phyloP scores from a whole-genome alignment of 2,113 vertebrate genomes.

The Aegypius monachus region DNA sequence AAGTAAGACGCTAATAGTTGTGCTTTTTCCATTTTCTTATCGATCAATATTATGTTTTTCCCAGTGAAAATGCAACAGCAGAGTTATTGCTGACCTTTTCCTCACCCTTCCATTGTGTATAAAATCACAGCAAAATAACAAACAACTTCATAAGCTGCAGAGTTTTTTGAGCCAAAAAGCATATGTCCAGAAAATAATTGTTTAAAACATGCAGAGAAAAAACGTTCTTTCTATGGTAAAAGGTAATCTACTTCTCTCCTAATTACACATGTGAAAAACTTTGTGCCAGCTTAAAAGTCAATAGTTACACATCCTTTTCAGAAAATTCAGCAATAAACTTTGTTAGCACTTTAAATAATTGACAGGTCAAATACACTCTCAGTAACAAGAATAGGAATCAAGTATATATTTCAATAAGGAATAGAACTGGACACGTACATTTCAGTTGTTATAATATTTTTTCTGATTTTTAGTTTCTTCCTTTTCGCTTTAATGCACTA shows the following conservation, averaged over 20 bases:
- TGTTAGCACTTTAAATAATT: conserved; percentile 2
- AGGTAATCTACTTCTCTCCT: not conserved
- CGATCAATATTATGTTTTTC: conserved; percentile 81
- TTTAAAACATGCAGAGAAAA: conserved; percentile 33
- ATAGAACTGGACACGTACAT: not conserved
- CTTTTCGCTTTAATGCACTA: not conserved
- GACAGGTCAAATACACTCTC: not conserved
- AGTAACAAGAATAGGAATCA: not conserved
- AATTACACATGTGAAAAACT: conserved; percentile 2
- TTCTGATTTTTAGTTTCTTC: not conserved
- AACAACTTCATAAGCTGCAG: conserved; percentile 77
- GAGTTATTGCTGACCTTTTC: conserved; percentile 82
- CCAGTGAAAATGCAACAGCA: conserved; percentile 71
- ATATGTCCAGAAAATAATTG: conserved; percentile 39
- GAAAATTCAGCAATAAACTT: conserved; percentile 1
- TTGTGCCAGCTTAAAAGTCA: not conserved
- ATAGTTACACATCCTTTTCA: not conserved
- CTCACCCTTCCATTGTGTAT: conserved; percentile 74
- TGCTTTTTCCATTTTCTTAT: conserved; percentile 81
- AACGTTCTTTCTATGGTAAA: not conserved
- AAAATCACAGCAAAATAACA: conserved; percentile 75
- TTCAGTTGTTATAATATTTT: not conserved
- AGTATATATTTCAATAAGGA: not conserved
- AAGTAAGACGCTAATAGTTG: conserved; percentile 73
- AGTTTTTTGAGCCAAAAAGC: conserved; percentile 62